phyloP scores from a whole-genome alignment of 2,888 invertebrate genomes.

The Lasioglossum figueresi region DNA sequence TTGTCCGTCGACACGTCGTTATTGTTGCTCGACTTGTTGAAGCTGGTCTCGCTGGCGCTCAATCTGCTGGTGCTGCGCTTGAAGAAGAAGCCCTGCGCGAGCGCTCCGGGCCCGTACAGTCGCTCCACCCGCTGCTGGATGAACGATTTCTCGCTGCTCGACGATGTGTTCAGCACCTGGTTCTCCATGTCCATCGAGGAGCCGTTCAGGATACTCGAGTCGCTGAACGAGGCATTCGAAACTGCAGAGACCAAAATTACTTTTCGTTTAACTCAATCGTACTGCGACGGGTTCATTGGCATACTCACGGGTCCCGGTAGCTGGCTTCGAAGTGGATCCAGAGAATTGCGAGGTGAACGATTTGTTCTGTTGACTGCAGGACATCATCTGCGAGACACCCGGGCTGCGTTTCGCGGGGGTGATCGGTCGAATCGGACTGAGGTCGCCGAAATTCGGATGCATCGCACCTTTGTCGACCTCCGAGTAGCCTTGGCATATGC shows the following conservation, averaged over 20 bases:
- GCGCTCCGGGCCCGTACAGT: slow-evolving; percentile 93
- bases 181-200: slow-evolving; percentile 72
- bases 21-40: slow-evolving; percentile 81
- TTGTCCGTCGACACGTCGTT: slow-evolving; percentile 77
- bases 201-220: slow-evolving; percentile 77
- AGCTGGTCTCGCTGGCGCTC: slow-evolving; percentile 74
- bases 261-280: background rate
- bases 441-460: slow-evolving; percentile 72
- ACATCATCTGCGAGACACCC: slow-evolving; percentile 70
- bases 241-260: slow-evolving; percentile 62
- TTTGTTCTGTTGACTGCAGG: slow-evolving; percentile 78
- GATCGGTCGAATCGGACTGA: slow-evolving; percentile 77
- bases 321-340: slow-evolving; percentile 76
- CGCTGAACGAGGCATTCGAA: slow-evolving; percentile 74
- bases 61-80: slow-evolving; percentile 81
- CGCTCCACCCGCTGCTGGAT: slow-evolving; percentile 95
- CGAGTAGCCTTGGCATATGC: slow-evolving; percentile 76
- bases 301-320: slow-evolving; percentile 69
- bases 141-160: slow-evolving; percentile 86
- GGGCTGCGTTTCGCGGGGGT: slow-evolving; percentile 68
- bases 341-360: slow-evolving; percentile 73
- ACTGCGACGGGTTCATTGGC: background rate
- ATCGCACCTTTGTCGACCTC: slow-evolving; percentile 79
- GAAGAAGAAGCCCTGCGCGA: slow-evolving; percentile 92
- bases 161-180: slow-evolving; percentile 72